Base-by-base conservation (phyloP, 2,888 invertebrate genomes). In the Lepidocyrtoides sp. region DNA sequence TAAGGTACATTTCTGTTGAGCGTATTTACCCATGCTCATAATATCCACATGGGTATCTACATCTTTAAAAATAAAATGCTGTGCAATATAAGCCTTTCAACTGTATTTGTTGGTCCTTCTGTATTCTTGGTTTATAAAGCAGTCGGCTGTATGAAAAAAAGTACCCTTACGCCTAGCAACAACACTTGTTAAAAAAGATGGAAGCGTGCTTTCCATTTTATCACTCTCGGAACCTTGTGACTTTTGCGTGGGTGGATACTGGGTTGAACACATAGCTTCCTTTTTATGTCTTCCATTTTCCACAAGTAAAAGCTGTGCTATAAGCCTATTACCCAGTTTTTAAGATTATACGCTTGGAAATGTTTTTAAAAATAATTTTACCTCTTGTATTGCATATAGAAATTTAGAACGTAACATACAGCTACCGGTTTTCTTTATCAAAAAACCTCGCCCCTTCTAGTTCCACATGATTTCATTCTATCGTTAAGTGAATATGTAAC, bases 241-340 rank as follows among this genome's bases (percentile, higher is more conserved):
- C 89, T 89, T 89, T 82, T 89, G 89, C 83, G 89, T 89, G 89
- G 89, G 89, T 82, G 88, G 81, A 60, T 82, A 41, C 32, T 86
- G 60, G 60, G 48, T 44, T 32, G 81, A 48, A 17, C 72, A 72
- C 41, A 44, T 41, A 89, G 82, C 83, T 75, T 89, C 83, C 75
- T 60, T 72, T 89, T 83, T 72, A 44, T 72, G 51, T 66, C 79
- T 26, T 57, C 69, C 69, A 36, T 36, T 63, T 23, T 83, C 48
- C 20, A 3, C 72, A 72, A 41, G 44, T 72, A 72, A 72, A 72
- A 51, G 77, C 32, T 29, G 77, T 77, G 54, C 12, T 41, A 26
- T 26, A 60, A 60, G 48, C 26, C 51, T 51, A 51, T 14, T 66
- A 66, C 48, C 44, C 44, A 48, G 23, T 29, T 7, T 7, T 36